phyloP scores from a whole-genome alignment of 2,797 vertebrate genomes.

The Chromobotia macracanthus region DNA sequence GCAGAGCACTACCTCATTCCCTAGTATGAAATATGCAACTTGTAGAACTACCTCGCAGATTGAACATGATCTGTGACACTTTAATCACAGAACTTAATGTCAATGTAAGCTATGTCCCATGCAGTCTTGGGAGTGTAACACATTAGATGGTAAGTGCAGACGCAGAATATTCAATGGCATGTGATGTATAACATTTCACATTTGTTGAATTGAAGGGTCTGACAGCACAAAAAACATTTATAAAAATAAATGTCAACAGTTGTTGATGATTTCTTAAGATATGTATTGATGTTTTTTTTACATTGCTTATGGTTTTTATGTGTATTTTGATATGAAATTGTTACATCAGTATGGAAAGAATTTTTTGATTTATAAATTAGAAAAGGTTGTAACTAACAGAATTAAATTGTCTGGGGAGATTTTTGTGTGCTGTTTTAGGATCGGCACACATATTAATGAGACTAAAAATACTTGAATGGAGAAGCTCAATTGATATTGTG shows the following conservation, averaged over 20 bases:
- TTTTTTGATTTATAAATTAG: no score
- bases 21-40: background rate
- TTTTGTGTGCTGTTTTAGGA: no score
- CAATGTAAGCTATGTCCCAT: background rate
- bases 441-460: background rate
- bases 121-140: background rate
- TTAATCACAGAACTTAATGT: background rate
- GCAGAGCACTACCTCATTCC: conserved; percentile 49
- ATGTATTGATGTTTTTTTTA: background rate
- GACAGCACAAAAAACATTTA: background rate
- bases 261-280: background rate
- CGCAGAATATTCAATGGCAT: background rate
- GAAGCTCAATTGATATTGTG: background rate
- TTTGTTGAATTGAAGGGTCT: background rate
- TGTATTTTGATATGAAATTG: background rate
- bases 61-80: background rate
- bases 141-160: background rate
- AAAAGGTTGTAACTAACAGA: background rate
- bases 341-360: background rate
- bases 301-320: background rate
- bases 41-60: conserved; percentile 53
- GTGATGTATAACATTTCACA: background rate
- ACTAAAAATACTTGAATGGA: conserved; percentile 24
- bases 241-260: background rate
- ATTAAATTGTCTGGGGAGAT: background rate